Evolutionary conservation across 2,888 invertebrate species (phyloP).

Genomic region (Ochropacha duplaris): DNA sequence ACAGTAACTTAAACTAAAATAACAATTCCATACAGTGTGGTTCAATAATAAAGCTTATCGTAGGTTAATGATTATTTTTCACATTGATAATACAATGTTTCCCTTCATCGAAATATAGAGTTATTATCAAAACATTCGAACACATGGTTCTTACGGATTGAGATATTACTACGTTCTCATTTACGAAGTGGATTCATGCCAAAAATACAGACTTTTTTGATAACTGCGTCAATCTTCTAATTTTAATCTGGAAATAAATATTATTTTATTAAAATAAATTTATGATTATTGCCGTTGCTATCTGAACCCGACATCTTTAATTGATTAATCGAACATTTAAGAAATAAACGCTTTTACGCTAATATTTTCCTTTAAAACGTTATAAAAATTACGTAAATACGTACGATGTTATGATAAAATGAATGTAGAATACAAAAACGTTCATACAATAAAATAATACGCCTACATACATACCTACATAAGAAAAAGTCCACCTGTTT

Average conservation of each 20-base stretch:
- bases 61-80: background rate
- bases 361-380: no score
- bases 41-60: background rate
- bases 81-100: background rate
- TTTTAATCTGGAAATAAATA: constrained; percentile 21
- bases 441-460: background rate
- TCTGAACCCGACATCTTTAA: background rate
- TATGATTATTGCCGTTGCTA: background rate
- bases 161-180: constrained; percentile 24
- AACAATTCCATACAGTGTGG: background rate
- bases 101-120: no score
- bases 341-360: background rate
- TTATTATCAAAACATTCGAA: background rate
- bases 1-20: background rate
- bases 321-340: background rate
- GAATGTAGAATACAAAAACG: background rate
- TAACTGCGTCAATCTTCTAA: constrained; percentile 45
- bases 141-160: background rate
- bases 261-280: background rate
- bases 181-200: constrained; percentile 11
- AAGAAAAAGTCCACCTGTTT: background rate
- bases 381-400: background rate
- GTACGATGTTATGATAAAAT: background rate
- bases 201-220: constrained; percentile 26
- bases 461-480: background rate